These are phyloP conservation scores for Orthochromis indermauri DNA, from an alignment of 2,113 vertebrate species.

Conservation along the genomic window DNA sequence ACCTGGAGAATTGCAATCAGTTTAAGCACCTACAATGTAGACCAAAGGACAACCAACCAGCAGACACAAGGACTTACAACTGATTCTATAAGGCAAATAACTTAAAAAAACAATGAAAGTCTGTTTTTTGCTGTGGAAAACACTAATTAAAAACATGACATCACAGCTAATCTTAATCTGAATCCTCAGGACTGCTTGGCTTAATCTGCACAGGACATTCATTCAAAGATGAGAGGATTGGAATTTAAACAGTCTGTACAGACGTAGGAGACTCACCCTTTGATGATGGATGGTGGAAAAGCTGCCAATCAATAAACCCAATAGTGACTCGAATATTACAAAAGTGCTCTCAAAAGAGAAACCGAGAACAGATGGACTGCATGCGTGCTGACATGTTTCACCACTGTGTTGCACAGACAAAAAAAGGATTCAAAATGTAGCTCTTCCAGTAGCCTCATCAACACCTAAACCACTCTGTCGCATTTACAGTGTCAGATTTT, in stretches of 20 bases:
- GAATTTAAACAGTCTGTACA: slow-evolving; percentile 6
- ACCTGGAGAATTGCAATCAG: not conserved
- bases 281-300: slow-evolving; percentile 43
- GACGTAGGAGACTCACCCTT: not conserved
- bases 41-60: not conserved
- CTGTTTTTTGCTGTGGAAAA: not conserved
- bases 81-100: not conserved
- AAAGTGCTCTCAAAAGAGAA: not conserved
- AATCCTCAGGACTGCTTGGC: not conserved
- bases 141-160: not conserved
- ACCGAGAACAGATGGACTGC: not conserved
- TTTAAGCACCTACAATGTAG: not conserved
- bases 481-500: not conserved
- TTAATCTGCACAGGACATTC: not conserved
- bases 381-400: not conserved
- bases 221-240: slow-evolving; percentile 5
- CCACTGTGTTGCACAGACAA: not conserved
- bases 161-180: not conserved
- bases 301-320: slow-evolving; percentile 48
- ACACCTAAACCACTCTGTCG: not conserved
- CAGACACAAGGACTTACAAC: not conserved
- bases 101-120: not conserved
- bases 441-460: not conserved
- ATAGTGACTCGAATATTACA: slow-evolving; percentile 5
- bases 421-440: not conserved